These are phyloP conservation scores for Platalea minor DNA, from an alignment of 2,797 vertebrate species.

Conservation along the genomic window DNA sequence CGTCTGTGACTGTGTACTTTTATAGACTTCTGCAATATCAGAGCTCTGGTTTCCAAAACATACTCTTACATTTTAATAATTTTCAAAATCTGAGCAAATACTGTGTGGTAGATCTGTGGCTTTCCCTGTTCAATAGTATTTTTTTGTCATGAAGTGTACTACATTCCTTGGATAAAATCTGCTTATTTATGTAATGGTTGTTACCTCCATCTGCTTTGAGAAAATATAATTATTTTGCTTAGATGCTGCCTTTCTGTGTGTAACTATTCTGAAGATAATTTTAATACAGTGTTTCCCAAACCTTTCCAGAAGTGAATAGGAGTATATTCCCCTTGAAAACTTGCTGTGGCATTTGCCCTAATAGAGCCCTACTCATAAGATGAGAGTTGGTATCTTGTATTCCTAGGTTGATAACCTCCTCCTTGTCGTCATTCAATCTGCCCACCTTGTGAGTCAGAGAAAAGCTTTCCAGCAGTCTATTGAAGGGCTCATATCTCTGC, in stretches of 20 bases:
- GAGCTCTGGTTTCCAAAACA: not conserved
- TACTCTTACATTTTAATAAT: not conserved
- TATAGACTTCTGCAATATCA: not conserved
- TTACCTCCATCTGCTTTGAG: not conserved
- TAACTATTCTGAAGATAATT: not conserved
- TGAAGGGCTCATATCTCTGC: conserved; percentile 87
- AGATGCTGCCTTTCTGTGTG: not conserved
- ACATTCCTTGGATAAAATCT: not conserved
- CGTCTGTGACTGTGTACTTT: not conserved
- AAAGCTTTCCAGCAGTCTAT: conserved; percentile 93
- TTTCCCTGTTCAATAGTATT: not conserved
- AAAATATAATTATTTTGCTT: not conserved
- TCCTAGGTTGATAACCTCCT: conserved; percentile 89
- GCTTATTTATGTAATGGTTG: not conserved
- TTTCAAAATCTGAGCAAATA: not conserved
- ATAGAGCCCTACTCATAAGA: not conserved
- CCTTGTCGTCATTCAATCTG: conserved; percentile 93
- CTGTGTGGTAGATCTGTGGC: not conserved
- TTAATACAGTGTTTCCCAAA: not conserved
- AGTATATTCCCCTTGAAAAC: not conserved
- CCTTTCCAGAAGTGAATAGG: not conserved
- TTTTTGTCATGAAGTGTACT: not conserved
- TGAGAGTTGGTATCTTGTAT: not conserved
- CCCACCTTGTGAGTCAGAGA: conserved; percentile 88
- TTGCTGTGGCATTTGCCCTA: not conserved